Evolutionary conservation across 2,888 invertebrate species (phyloP), one percentile per base, ranked within the genome.

Genomic region (Cephus pulcher): DNA sequence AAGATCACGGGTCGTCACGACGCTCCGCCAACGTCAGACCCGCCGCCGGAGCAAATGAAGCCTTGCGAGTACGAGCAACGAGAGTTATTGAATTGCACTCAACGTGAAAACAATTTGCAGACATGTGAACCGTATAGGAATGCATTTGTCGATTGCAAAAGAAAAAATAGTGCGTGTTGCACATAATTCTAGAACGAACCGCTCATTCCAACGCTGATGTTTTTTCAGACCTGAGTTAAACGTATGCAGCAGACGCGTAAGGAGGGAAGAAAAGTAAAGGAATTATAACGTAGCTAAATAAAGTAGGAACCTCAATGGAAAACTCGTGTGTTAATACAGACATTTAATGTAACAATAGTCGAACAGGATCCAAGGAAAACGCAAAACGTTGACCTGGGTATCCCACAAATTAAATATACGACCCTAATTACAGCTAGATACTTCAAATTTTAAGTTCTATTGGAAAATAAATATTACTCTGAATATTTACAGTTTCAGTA

Each of bases 1-100:
- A 83, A 84, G 77, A 82, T 83, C 78, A 82, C 79, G 4, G 82
- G 79, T 56, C 78, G 79, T n/a, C 79, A 70, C 68, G 82, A 84
- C 34, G 12, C 75, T 69, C 56, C 56, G 23, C 56, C 56, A 9
- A 56, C 56, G 23, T 70, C 80, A 73, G 73, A 79, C 69, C n/a
- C 75, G 12, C 32, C 75, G 32, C 69, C 78, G 40, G 75, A 75
- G 6, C 75, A 75, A 56, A n/a, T 37, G 6, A 71, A 15, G 33
- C 71, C 71, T 32, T 71, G 71, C 33, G 32, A 33, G 33, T 15
- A 32, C 71, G 82, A 85, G 71, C 80, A 85, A 74, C 79, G 82
- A 74, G 80, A 83, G 69, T 69, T 84, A 34, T 40, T 84, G 15
- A 76, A 81, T 34, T 85, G 84, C 70, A 75, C 79, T 40, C 76